Conservation (phyloP, 2,888 invertebrate genomes). For the Coelogynopora nodosa region DNA sequence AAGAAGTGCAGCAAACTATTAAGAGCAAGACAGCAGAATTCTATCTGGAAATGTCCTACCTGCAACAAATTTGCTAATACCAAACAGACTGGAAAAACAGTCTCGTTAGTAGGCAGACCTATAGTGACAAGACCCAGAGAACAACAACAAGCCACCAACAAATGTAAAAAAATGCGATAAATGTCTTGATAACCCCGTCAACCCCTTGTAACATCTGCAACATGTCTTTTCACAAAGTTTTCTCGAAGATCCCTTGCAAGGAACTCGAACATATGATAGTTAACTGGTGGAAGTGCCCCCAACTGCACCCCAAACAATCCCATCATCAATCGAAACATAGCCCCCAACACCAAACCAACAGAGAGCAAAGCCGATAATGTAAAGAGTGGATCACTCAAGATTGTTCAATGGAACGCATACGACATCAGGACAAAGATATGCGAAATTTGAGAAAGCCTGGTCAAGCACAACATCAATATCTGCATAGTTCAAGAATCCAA, state of each 20-base stretch:
- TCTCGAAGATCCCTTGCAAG: neutral
- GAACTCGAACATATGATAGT: neutral
- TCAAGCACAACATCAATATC: constrained; percentile 46
- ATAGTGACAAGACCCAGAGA: neutral
- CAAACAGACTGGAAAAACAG: neutral
- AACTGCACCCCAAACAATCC: neutral
- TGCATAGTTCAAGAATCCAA: constrained; percentile 48
- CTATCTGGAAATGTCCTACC: neutral
- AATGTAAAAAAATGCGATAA: neutral
- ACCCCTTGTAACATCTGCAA: constrained; percentile 17
- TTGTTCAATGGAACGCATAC: constrained; percentile 49
- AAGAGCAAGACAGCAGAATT: neutral
- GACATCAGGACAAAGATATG: constrained; percentile 47
- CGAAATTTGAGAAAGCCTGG: constrained; percentile 45
- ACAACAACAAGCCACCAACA: neutral
- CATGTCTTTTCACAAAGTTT: neutral
- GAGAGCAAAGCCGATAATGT: neutral
- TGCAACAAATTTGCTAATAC: neutral
- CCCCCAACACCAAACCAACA: neutral
- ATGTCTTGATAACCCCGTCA: neutral
- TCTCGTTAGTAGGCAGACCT: neutral
- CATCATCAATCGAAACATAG: neutral
- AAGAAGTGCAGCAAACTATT: neutral
- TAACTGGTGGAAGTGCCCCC: neutral
- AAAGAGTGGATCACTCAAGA: constrained; percentile 25